Base-by-base conservation (phyloP, 2,888 invertebrate genomes). In the Eristalinus sepulchralis region DNA sequence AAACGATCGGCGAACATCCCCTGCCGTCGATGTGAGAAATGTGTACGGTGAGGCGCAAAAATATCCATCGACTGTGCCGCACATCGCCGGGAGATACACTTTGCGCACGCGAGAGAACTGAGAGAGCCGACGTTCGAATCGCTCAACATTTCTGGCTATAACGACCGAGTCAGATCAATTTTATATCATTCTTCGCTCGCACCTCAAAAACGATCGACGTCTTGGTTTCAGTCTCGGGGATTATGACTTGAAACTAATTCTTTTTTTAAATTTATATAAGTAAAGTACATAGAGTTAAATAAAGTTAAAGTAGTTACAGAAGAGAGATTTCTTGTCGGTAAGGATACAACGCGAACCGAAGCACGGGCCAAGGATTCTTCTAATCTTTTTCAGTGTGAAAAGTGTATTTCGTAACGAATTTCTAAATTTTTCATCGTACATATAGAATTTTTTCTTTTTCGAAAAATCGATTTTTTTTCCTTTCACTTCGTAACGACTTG, bases 181-280 rank as follows among this genome's bases (percentile, higher is more conserved):
- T 92, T 91, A 90, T 91, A 91, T 94, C 95, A 96, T 96, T 96
- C 96, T 96, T 96, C 96, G 96, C 96, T 96, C 95, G 95, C 96
- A 95, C 96, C 96, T 96, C 96, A 96, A 96, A 96, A 96, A 96
- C 97, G 96, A 97, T 96, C 96, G 96, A 97, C 97, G 96, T 96
- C 96, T 97, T 96, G 96, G 92, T 92, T 92, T 92, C 92, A 92
- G 93, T 93, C 92, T 93, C 93, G 93, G 93, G 93, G 93, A 93
- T 92, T 92, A 92, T 92, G 92, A 92, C 92, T 92, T 92, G 91
- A 92, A 92, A 91, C 91, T 91, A 89, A 89, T 88, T 88, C 88
- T 88, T 85, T 89, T 89, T 89, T 91, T 90, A 91, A 91, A 91
- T 90, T 89, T 89, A 90, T 90, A 83, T 88, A 88, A 86, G 86